Percentiles rank a stretch among this genome's conserved stretches.
phyloP scores from a whole-genome alignment of 2,797 vertebrate species.

The Enteromius argenteus region DNA sequence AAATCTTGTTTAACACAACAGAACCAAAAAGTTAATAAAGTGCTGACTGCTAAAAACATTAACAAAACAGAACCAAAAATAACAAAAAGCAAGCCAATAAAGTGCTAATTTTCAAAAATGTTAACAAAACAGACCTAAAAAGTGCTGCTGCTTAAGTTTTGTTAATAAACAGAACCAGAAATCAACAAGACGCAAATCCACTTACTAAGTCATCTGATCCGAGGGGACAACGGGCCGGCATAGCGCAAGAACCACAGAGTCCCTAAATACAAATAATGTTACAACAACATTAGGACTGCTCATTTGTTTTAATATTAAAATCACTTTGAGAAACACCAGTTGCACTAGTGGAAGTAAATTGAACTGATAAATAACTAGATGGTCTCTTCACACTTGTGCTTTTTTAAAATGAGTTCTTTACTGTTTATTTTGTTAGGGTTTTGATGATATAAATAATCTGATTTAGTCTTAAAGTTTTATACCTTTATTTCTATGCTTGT shows the following conservation, averaged over 20 bases:
- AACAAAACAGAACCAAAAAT: neutral
- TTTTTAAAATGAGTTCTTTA: neutral
- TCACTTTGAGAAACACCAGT: neutral
- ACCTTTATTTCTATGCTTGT: constrained; percentile 67
- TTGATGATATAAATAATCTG: neutral
- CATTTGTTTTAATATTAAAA: neutral
- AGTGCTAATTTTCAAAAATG: neutral
- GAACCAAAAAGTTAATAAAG: neutral
- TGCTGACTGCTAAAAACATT: neutral
- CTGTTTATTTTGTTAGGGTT: neutral
- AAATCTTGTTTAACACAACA: neutral
- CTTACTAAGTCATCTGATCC: constrained; percentile 65
- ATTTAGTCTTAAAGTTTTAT: constrained; percentile 37
- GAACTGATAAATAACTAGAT: neutral
- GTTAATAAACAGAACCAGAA: neutral
- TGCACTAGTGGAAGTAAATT: neutral
- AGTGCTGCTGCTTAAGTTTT: neutral
- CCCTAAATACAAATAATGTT: constrained; percentile 68
- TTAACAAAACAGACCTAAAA: neutral
- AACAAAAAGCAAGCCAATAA: neutral
- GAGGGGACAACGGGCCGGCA: constrained; percentile 74
- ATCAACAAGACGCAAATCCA: neutral
- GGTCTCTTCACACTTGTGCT: neutral
- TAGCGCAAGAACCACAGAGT: constrained; percentile 78
- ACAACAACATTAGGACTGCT: neutral